A percentile compares a stretch with the other conserved stretches of the same genome.
These are phyloP conservation scores for Drosophila cardini DNA, from an alignment of 1,140 invertebrate species.

Conservation along the genomic window DNA sequence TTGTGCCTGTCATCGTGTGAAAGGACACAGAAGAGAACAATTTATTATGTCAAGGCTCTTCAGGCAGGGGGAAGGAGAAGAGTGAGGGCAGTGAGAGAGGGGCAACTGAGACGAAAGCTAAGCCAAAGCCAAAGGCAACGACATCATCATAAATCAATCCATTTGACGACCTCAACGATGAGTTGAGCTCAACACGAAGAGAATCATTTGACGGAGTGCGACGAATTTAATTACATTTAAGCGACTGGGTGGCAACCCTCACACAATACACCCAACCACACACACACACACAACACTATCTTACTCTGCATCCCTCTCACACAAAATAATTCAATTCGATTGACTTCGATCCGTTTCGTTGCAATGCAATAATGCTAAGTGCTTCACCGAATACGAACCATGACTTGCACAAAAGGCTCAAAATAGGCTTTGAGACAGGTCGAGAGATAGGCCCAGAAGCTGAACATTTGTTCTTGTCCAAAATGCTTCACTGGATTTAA, in stretches of 20 bases:
- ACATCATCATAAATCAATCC: slow-evolving; percentile 81
- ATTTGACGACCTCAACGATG: slow-evolving; percentile 67
- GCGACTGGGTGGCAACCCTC: slow-evolving; percentile 42
- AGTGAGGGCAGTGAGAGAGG: not conserved
- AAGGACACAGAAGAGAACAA: slow-evolving; percentile 41
- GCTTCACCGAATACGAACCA: slow-evolving; percentile 36
- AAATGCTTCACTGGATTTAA: not conserved
- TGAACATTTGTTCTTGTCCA: slow-evolving; percentile 1
- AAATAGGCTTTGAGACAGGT: slow-evolving; percentile 1
- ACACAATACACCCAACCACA: not conserved
- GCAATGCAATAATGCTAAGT: slow-evolving; percentile 76
- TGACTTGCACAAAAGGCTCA: slow-evolving; percentile 68
- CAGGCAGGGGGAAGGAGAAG: slow-evolving; percentile 10
- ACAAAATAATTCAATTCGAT: slow-evolving; percentile 68
- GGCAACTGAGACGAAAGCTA: not conserved
- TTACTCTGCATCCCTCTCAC: not conserved
- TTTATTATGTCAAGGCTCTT: slow-evolving; percentile 76
- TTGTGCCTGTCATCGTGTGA: slow-evolving; percentile 43
- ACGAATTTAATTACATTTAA: slow-evolving; percentile 81
- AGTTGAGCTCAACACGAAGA: slow-evolving; percentile 2
- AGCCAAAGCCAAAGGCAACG: slow-evolving; percentile 25
- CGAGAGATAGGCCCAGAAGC: slow-evolving; percentile 18
- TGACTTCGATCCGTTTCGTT: slow-evolving; percentile 56
- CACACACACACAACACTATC: not conserved
- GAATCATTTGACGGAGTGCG: slow-evolving; percentile 13